Base-by-base conservation (phyloP, 2,797 vertebrate species). In the Sebastes flavidus region DNA sequence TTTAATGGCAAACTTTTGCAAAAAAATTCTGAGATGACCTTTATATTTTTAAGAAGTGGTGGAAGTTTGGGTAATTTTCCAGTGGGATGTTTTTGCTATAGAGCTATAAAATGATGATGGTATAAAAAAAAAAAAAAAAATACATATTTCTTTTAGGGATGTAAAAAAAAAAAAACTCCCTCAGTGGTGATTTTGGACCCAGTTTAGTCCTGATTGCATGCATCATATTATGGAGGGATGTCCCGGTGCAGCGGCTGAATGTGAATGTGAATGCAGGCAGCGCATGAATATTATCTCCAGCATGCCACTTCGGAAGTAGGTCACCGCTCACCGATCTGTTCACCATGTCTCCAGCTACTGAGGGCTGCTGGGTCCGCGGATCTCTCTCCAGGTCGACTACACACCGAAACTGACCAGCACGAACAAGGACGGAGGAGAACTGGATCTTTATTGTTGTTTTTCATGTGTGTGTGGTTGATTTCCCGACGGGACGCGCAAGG, bases 291-390 rank as follows among this genome's bases (percentile, higher is more conserved):
- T 95, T 90, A 95, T 95, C 95, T 95, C 91, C 93, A 91, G 93
- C 94, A 81, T 91, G 95, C 93, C 94, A 92, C 95, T 96, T 96
- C 94, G 94, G 95, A 96, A 96, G 96, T 96, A 96, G 96, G 96
- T 96, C 96, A 96, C 94, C 94, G 95, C 93, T 95, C 93, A 85
- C 90, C 93, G 94, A 87, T 94, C 85, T 91, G 91, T 88, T 91
- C 90, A 87, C 85, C 93, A 83, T 88, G 93, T 93, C 89, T 94
- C 91, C 94, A 83, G 95, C 93, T 94, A 84, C 94, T 78, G 90
- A 38, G 78, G 84, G 82, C 87, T 91, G 85, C 63, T 90, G 25
- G 92, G 70, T 86, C 85, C 91, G 86, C 90, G 78, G 90, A 91
- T 91, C 88, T 80, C 83, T 83, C 87, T 81, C 75, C 89, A 59